phyloP scores from a whole-genome alignment of 2,113 vertebrate genomes.

The Ranitomeya variabilis region DNA sequence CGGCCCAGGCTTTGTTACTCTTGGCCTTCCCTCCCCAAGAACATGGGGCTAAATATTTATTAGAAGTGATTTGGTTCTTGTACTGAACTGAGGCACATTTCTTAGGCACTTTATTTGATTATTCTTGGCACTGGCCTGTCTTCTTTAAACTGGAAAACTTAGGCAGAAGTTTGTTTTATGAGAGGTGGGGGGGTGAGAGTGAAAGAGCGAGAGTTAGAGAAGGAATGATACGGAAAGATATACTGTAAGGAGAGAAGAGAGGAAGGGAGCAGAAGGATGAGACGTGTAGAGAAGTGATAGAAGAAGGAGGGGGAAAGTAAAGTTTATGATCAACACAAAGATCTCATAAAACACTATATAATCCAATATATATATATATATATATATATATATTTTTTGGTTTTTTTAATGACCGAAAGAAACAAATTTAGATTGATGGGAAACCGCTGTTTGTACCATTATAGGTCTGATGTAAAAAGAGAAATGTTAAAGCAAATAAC shows the following conservation, averaged over 20 bases:
- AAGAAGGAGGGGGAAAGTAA: not conserved
- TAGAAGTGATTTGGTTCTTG: constrained; percentile 66
- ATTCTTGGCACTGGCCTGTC: constrained; percentile 49
- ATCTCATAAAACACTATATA: not conserved
- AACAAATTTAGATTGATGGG: too few relatives aligned
- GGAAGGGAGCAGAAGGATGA: not conserved
- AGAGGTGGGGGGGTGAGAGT: not conserved
- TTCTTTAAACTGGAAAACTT: constrained; percentile 47
- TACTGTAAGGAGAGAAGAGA: constrained; percentile 1
- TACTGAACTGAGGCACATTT: constrained; percentile 57
- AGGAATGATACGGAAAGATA: not conserved
- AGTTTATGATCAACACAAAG: not conserved
- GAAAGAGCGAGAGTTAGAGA: not conserved
- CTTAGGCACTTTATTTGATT: constrained; percentile 59
- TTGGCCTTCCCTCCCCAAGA: constrained; percentile 65
- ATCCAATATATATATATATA: too few relatives aligned
- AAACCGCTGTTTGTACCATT: too few relatives aligned
- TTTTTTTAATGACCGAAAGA: too few relatives aligned
- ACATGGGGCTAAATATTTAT: constrained; percentile 71
- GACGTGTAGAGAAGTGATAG: not conserved
- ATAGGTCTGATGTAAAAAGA: too few relatives aligned
- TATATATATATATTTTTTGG: too few relatives aligned
- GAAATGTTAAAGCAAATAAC: too few relatives aligned
- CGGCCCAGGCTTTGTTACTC: constrained; percentile 73
- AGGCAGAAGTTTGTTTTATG: constrained; percentile 48